Evolutionary conservation across 2,797 vertebrate species (phyloP), one percentile per base, ranked within the genome.

Genomic region (Chelidonichthys spinosus): DNA sequence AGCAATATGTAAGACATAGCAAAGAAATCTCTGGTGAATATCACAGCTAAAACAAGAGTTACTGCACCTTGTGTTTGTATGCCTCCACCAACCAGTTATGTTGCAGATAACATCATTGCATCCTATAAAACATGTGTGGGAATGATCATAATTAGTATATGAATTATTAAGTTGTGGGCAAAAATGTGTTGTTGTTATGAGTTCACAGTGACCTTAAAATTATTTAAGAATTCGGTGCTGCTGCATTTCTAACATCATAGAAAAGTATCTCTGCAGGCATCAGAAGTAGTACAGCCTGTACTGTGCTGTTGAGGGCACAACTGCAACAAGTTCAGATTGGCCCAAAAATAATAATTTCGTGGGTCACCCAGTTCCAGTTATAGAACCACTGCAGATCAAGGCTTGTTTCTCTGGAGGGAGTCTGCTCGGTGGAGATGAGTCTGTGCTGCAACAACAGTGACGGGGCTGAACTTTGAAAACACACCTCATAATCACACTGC

Each of bases 291-390:
- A 86, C 92, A 89, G 78, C 72, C 47, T 59, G 79, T 86, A 37
- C 88, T 43, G 74, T 25, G 67, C 53, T 88, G 86, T 92, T 87
- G 13, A 81, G 70, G 81, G 89, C 82, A 78, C 61, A 69, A 70
- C 78, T 72, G 70, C 74, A 86, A 90, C 78, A 91, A 87, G 87
- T 90, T 92, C 87, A 84, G 77, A 86, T 83, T 46, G 78, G 85
- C 91, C 88, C 78, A 89, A 87, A 95, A 92, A 25, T 25, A 91
- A 88, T 63, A 72, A 89, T 81, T 83, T 89, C 83, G 78, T 78
- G 84, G 92, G 93, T 92, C 93, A 94, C 92, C 93, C 82, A 94
- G 85, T 94, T 94, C 88, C 91, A 76, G 84, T 85, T 91, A 79
- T 89, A 92, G 78, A 82, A 83, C 8, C 40, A 60, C 70, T 79